Percentiles rank a stretch among this genome's conserved stretches.
phyloP scores from a whole-genome alignment of 2,113 vertebrate genomes.

The Leucoraja erinaceus region DNA sequence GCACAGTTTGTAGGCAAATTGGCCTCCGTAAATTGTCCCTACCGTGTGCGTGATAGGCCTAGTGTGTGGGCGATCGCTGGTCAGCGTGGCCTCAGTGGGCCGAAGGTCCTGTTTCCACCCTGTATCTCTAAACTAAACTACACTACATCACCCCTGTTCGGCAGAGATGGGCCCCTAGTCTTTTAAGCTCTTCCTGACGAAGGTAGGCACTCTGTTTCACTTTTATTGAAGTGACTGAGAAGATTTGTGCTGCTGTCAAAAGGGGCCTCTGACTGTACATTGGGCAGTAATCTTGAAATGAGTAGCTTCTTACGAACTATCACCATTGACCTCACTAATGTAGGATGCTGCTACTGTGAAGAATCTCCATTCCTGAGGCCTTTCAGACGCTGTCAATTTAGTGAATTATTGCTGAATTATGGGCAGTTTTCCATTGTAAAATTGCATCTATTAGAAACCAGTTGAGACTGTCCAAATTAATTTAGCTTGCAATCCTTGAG shows the following conservation, averaged over 20 bases:
- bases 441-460: neutral
- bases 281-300: neutral
- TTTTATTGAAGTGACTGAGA: neutral
- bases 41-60: too few species aligned
- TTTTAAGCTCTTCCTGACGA: neutral
- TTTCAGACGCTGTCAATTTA: neutral
- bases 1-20: too few species aligned
- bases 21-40: too few species aligned
- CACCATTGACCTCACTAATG: neutral
- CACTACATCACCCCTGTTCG: too few species aligned
- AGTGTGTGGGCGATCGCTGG: too few species aligned
- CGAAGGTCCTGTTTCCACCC: too few species aligned
- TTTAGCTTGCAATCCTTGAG: neutral
- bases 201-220: neutral
- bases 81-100: too few species aligned
- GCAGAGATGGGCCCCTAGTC: too few species aligned
- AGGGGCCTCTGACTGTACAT: too few species aligned
- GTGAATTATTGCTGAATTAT: conserved; percentile 1
- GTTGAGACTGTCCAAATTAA: neutral
- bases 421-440: neutral
- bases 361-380: neutral
- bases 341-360: too few species aligned
- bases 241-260: neutral
- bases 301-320: neutral
- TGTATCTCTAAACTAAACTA: too few species aligned